Percentiles rank a stretch among this genome's conserved stretches.
These are phyloP conservation scores for Drosophila orena DNA, from an alignment of 1,140 invertebrate genomes.

Conservation along the genomic window DNA sequence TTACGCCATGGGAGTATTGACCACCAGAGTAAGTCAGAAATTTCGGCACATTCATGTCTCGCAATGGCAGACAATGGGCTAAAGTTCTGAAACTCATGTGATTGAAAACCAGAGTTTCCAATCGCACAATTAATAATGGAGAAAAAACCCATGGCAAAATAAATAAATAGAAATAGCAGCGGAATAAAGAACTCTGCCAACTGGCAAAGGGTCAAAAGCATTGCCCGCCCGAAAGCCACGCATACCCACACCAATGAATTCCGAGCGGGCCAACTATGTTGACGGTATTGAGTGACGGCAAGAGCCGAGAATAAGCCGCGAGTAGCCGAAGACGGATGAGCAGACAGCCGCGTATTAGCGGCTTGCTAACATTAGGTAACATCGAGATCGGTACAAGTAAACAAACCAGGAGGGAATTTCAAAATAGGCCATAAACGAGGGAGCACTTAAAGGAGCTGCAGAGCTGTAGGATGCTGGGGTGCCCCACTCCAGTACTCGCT, in stretches of 20 bases:
- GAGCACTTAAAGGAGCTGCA: neutral
- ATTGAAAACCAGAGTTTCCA: conserved; percentile 72
- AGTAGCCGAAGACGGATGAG: conserved; percentile 30
- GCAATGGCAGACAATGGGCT: conserved; percentile 71
- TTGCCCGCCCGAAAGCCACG: conserved; percentile 45
- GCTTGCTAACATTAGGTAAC: conserved; percentile 20
- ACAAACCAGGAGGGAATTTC: conserved; percentile 11
- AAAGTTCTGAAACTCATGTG: conserved; percentile 71
- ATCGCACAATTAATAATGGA: conserved; percentile 64
- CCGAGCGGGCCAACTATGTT: conserved; percentile 26
- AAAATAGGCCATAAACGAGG: neutral
- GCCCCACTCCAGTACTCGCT: neutral
- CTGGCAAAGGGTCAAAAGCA: conserved; percentile 51
- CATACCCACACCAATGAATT: conserved; percentile 18
- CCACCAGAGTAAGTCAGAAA: conserved; percentile 82
- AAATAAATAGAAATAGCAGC: conserved; percentile 59
- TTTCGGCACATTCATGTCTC: conserved; percentile 82
- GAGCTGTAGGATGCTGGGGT: neutral
- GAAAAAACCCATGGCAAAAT: conserved; percentile 47
- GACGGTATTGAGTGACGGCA: conserved; percentile 54
- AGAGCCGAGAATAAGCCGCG: conserved; percentile 41
- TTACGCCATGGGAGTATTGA: conserved; percentile 84
- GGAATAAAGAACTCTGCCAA: conserved; percentile 41
- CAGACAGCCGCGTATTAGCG: conserved; percentile 17
- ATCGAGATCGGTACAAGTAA: conserved; percentile 20